Percentiles rank a stretch among this genome's conserved stretches.
These are phyloP conservation scores for Chrysodeixis includens DNA, from an alignment of 2,888 invertebrate genomes.

Conservation along the genomic window DNA sequence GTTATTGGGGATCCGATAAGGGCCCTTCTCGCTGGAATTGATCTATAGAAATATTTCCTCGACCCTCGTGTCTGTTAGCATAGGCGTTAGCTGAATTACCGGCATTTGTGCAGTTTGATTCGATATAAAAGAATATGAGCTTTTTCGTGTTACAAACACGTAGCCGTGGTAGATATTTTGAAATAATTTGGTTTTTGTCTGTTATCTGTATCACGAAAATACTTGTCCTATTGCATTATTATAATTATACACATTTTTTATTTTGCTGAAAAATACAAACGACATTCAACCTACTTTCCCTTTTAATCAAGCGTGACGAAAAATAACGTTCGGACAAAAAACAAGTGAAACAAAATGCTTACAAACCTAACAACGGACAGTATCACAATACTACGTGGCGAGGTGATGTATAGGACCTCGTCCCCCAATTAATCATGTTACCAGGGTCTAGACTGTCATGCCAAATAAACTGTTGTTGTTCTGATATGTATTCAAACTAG, in stretches of 20 bases:
- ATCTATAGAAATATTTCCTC: neutral
- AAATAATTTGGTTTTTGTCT: no score
- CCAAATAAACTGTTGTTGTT: neutral
- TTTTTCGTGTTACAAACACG: no score
- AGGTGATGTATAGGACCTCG: neutral
- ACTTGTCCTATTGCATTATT: no score
- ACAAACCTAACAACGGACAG: no score
- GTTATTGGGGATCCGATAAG: neutral
- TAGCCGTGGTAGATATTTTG: no score
- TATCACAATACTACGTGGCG: neutral
- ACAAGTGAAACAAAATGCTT: no score
- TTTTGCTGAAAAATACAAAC: no score
- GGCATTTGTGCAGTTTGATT: neutral
- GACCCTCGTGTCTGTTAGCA: neutral
- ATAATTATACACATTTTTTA: no score
- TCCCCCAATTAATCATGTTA: neutral
- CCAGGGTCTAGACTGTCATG: neutral
- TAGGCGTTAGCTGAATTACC: neutral
- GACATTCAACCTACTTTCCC: no score
- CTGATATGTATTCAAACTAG: neutral
- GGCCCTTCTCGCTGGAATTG: neutral
- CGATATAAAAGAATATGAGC: neutral
- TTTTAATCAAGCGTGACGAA: no score
- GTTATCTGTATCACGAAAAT: no score
- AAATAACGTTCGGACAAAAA: no score